These are phyloP conservation scores for Erithacus rubecula DNA, from an alignment of 2,797 vertebrate genomes.

Conservation along the genomic window DNA sequence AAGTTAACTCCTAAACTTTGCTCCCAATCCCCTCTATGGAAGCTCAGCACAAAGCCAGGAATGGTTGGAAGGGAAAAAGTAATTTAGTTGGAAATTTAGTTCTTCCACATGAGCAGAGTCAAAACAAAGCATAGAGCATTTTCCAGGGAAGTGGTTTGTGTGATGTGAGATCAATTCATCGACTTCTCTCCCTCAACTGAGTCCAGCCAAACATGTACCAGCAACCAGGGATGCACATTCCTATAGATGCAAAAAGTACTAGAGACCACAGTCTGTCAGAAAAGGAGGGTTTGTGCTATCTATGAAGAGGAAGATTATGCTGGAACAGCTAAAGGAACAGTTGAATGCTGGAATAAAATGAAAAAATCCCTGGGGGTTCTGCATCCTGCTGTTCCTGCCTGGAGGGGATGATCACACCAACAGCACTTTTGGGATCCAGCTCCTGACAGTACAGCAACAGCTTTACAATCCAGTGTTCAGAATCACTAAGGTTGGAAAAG, in stretches of 20 bases:
- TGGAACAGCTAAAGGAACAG: background rate
- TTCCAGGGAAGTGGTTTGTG: background rate
- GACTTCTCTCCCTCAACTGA: background rate
- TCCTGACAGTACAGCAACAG: background rate
- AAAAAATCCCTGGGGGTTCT: background rate
- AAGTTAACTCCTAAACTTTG: background rate
- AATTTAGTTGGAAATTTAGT: background rate
- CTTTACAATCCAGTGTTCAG: background rate
- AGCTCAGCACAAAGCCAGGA: background rate
- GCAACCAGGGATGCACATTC: background rate
- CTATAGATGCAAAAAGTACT: background rate
- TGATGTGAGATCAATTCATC: background rate
- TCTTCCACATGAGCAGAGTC: background rate
- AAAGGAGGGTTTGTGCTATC: background rate
- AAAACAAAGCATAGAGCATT: background rate
- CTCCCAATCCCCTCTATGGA: background rate
- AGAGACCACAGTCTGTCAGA: background rate
- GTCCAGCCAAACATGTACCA: background rate
- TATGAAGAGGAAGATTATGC: background rate
- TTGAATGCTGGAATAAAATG: background rate
- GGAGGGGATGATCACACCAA: accelerated
- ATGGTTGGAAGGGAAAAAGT: background rate
- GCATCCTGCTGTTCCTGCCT: background rate
- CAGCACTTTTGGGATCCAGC: background rate
- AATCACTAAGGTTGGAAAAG: background rate